phyloP scores from a whole-genome alignment of 2,797 vertebrate species.

The Phrynocephalus forsythii region DNA sequence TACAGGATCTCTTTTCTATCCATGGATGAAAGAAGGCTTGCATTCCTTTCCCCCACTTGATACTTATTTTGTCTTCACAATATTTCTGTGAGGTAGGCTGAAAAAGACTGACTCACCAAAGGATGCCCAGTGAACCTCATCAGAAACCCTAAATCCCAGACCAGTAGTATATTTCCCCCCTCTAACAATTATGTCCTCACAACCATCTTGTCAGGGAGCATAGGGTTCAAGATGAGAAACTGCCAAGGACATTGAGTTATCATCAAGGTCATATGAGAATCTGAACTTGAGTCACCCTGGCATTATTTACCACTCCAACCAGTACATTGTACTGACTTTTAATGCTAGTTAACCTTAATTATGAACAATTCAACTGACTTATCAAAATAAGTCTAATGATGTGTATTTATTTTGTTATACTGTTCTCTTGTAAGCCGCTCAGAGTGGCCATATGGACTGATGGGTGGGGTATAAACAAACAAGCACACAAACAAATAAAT shows the following conservation, averaged over 20 bases:
- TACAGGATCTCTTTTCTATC: background rate
- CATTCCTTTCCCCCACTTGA: background rate
- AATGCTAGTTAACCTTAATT: background rate
- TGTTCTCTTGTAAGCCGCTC: no score
- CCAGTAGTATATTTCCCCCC: background rate
- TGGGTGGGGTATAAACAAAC: no score
- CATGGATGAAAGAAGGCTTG: background rate
- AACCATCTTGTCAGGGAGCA: background rate
- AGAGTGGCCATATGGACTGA: no score
- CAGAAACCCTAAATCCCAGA: background rate
- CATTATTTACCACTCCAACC: background rate
- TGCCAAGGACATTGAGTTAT: background rate
- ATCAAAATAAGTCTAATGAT: background rate
- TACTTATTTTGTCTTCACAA: background rate
- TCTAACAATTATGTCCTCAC: background rate
- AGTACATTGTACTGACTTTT: no score
- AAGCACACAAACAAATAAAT: no score
- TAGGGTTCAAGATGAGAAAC: background rate
- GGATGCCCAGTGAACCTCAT: background rate
- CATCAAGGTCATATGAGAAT: background rate
- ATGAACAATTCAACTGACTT: background rate
- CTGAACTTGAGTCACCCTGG: background rate
- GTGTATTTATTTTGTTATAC: no score
- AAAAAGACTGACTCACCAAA: no score
- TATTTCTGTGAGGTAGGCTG: background rate